A percentile compares a stretch with the other conserved stretches of the same genome.
These are phyloP conservation scores for Oryzias sinensis DNA, from an alignment of 2,797 vertebrate species.

Conservation along the genomic window DNA sequence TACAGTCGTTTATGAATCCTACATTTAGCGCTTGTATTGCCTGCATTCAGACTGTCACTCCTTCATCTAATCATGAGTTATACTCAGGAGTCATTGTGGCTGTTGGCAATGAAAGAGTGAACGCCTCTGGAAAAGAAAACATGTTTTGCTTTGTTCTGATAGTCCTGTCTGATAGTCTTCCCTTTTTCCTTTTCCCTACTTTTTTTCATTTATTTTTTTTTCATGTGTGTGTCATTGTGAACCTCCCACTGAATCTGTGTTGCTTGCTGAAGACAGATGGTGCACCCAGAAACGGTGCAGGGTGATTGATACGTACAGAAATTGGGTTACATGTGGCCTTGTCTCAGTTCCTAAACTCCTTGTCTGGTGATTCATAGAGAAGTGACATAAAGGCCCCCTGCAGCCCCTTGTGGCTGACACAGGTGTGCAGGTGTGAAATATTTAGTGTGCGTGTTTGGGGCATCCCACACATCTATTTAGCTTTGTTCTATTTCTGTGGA, in stretches of 20 bases:
- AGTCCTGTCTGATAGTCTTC: constrained; percentile 33
- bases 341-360: constrained; percentile 70
- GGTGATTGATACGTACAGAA: constrained; percentile 81
- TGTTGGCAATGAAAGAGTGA: constrained; percentile 48
- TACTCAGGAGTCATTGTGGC: constrained; percentile 37
- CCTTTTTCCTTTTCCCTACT: constrained; percentile 10
- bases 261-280: constrained; percentile 75
- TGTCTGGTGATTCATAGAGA: constrained; percentile 73
- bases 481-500: background rate
- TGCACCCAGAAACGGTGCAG: constrained; percentile 53
- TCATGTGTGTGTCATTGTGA: constrained; percentile 25
- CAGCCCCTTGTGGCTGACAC: constrained; percentile 61
- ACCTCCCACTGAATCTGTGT: constrained; percentile 54
- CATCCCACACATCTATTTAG: constrained; percentile 21
- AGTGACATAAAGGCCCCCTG: constrained; percentile 65
- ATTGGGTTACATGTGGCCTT: constrained; percentile 79
- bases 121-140: constrained; percentile 42
- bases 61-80: constrained; percentile 74
- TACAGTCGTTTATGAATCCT: constrained; percentile 70
- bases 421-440: constrained; percentile 65
- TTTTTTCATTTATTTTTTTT: constrained; percentile 5
- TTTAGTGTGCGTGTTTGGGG: constrained; percentile 37
- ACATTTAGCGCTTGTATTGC: constrained; percentile 61
- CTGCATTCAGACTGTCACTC: constrained; percentile 66
- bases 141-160: constrained; percentile 48